Evolutionary conservation across 1,140 invertebrate species (phyloP), one percentile per base, ranked within the genome.

Genomic region (Yoshiicerus persimilis): DNA sequence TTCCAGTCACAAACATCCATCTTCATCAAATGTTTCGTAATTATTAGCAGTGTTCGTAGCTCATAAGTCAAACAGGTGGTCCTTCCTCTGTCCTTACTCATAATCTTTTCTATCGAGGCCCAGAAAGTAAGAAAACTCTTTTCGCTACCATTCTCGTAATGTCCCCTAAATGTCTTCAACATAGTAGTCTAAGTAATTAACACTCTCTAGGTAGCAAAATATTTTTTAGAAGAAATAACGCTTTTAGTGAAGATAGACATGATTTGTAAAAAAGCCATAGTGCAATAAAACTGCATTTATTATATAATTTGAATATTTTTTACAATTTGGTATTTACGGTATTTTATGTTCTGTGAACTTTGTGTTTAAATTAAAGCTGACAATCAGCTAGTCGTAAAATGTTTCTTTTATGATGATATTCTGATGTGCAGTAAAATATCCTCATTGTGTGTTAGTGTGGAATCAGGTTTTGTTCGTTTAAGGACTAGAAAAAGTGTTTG

Each of bases 31-130:
- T 88, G 84, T 88, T 88, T 75, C 41, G 23, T 32, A 38, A 47
- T 20, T 70, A 70, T 70, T 70, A 70, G 64, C 8, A 34, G 20
- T 36, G 30, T 38, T 39, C 32, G 11, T 27, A 88, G 64, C 89
- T 86, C 89, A 90, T 90, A 87, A 87, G 89, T 88, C 89, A 90
- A 90, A 90, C 89, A 90, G 89, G 89, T 90, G 89, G 89, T 88
- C 89, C 77, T n/a, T 56, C 13, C 39, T 11, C 5, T 47, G 41
- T 47, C 41, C 41, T 13, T 20, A 11, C 41, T 11, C 41, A 20
- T 47, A 47, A 11, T 20, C 41, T 47, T 47, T 47, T 20, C 8
- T 16, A n/a, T 56, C n/a, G 47, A 56, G 16, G 8, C 8, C 16
- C 6, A 16, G 47, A 16, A n/a, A n/a, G 47, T 5, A 56, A 16